Percentiles rank a stretch among this genome's conserved stretches.
Conservation (phyloP, 2,888 invertebrate genomes). For the Himalopsyche anomala region DNA sequence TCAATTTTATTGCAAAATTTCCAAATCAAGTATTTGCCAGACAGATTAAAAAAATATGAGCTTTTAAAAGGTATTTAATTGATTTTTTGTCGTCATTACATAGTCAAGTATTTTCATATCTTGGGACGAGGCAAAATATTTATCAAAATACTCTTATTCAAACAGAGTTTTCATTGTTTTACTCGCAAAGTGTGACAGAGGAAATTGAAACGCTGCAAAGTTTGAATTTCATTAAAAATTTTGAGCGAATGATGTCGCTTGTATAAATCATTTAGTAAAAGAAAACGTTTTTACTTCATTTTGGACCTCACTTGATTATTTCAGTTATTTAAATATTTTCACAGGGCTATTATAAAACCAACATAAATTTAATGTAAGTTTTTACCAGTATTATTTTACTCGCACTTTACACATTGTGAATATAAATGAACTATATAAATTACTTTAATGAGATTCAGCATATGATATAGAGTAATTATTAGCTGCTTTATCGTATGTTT, state of each 20-base stretch:
- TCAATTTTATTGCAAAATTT: no score
- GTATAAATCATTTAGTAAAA: neutral
- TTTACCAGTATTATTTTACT: no score
- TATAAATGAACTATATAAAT: no score
- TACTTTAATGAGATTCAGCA: no score
- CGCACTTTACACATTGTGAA: no score
- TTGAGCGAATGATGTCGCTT: neutral
- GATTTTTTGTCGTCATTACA: neutral
- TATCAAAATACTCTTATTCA: conserved; percentile 26
- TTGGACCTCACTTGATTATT: conserved; percentile 15
- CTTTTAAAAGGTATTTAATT: neutral
- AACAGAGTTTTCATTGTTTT: neutral
- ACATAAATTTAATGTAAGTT: neutral
- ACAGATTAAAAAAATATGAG: no score
- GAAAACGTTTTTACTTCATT: neutral
- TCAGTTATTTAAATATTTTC: neutral
- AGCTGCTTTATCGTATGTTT: no score
- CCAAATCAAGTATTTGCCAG: no score
- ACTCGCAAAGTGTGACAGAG: neutral
- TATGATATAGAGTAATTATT: no score
- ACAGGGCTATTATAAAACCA: neutral
- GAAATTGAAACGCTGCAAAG: conserved; percentile 26
- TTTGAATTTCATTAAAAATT: conserved; percentile 26
- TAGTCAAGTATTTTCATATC: neutral
- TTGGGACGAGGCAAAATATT: neutral